Conservation (phyloP, 1,140 invertebrate species). For the Ceratoteleas bidentatus region DNA sequence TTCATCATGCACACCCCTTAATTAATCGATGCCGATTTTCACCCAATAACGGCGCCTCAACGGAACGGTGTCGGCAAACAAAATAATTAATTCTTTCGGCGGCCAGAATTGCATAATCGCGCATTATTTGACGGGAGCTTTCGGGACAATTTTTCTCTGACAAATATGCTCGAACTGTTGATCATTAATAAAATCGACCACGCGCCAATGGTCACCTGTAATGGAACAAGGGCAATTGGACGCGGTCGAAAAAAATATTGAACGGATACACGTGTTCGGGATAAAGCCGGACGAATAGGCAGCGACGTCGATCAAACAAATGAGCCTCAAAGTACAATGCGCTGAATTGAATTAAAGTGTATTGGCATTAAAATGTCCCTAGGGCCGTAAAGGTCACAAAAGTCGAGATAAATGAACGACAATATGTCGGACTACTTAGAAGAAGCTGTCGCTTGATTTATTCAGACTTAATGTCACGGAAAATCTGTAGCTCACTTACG, state of each 20-base stretch:
- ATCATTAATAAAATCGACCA: slow-evolving; percentile 76
- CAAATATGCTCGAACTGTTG: slow-evolving; percentile 5
- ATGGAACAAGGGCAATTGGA: slow-evolving; percentile 29
- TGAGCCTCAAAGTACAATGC: slow-evolving; percentile 9
- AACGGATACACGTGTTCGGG: slow-evolving; percentile 27
- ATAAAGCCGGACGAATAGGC: slow-evolving; percentile 27
- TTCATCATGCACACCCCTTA: no score
- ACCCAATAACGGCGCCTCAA: no score
- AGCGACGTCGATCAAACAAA: slow-evolving; percentile 23
- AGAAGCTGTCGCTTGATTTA: slow-evolving; percentile 55
- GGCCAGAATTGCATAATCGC: no score
- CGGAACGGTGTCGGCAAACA: no score
- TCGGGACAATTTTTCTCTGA: not conserved
- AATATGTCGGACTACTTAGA: slow-evolving; percentile 11
- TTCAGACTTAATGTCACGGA: no score
- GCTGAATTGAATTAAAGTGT: slow-evolving; percentile 7
- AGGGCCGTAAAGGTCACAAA: not conserved
- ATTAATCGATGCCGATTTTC: no score
- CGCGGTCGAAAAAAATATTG: slow-evolving; percentile 3
- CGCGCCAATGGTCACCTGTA: slow-evolving; percentile 63
- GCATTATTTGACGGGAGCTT: not conserved
- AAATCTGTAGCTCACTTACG: no score
- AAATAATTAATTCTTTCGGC: no score
- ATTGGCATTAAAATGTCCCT: slow-evolving; percentile 28
- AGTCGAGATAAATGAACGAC: slow-evolving; percentile 13